phyloP scores from a whole-genome alignment of 2,113 vertebrate species.

The Albula glossodonta region DNA sequence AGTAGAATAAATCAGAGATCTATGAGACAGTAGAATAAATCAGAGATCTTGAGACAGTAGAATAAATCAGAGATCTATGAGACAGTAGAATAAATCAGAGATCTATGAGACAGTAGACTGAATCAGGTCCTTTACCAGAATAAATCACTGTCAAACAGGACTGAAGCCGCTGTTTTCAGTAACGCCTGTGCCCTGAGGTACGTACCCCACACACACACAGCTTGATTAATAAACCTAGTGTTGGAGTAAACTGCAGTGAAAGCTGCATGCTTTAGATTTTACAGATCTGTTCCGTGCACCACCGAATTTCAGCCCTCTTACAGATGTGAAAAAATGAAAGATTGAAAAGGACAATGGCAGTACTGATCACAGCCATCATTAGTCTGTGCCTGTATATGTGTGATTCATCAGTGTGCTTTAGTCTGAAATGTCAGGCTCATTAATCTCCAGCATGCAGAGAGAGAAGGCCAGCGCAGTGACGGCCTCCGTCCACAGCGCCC shows the following conservation, averaged over 20 bases:
- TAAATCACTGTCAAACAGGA: neutral
- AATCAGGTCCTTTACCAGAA: no score
- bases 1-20: no score
- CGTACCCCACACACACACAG: neutral
- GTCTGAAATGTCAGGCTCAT: slow-evolving; percentile 17
- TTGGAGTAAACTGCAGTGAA: neutral
- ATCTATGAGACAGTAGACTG: no score
- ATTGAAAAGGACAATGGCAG: neutral
- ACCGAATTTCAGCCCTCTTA: neutral
- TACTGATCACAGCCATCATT: slow-evolving; percentile 3
- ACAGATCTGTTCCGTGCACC: neutral
- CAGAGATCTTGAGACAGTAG: no score
- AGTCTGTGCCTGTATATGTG: slow-evolving; percentile 5
- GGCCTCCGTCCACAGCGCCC: neutral
- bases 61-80: no score
- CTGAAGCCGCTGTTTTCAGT: neutral
- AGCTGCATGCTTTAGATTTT: neutral
- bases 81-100: no score
- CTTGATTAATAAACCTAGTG: neutral
- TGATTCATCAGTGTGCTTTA: slow-evolving; percentile 11
- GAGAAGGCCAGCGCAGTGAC: neutral
- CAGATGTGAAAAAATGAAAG: neutral
- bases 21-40: no score
- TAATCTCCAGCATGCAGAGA: slow-evolving; percentile 4
- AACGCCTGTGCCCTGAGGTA: neutral